A percentile compares a stretch with the other conserved stretches of the same genome.
Evolutionary conservation across 2,797 vertebrate species (phyloP).

Genomic region (Sebastes variabilis): DNA sequence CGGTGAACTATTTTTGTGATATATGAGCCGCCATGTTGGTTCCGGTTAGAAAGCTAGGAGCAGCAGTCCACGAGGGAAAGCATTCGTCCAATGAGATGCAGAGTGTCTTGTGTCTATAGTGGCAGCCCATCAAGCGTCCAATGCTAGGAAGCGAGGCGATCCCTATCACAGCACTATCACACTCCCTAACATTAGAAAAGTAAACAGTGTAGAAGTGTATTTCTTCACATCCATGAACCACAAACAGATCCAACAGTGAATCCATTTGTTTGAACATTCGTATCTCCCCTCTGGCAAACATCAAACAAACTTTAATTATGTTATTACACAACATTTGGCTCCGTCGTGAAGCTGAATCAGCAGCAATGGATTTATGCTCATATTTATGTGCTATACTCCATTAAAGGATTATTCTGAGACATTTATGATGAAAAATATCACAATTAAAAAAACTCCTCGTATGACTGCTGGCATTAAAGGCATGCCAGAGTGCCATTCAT

Average conservation of each 20-base stretch:
- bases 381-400: slow-evolving; percentile 7
- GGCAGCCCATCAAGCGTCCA: no score
- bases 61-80: no score
- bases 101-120: no score
- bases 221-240: slow-evolving; percentile 25
- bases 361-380: slow-evolving; percentile 30
- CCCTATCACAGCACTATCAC: not conserved
- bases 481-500: slow-evolving; percentile 72
- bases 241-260: slow-evolving; percentile 35
- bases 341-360: slow-evolving; percentile 31
- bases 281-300: not conserved
- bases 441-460: slow-evolving; percentile 44
- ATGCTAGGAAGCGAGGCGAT: no score
- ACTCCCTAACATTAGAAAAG: not conserved
- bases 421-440: slow-evolving; percentile 44
- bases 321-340: slow-evolving; percentile 41
- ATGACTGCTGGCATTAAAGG: slow-evolving; percentile 66
- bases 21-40: no score
- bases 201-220: slow-evolving; percentile 24
- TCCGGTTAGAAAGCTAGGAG: no score
- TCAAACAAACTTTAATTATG: slow-evolving; percentile 44
- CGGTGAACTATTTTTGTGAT: no score
- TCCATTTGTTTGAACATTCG: slow-evolving; percentile 46
- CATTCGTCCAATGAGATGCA: no score
- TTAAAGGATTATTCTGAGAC: slow-evolving; percentile 57